A percentile compares a stretch with the other conserved stretches of the same genome.
phyloP scores from a whole-genome alignment of 1,140 invertebrate genomes.

The Oryctes rhinoceros region DNA sequence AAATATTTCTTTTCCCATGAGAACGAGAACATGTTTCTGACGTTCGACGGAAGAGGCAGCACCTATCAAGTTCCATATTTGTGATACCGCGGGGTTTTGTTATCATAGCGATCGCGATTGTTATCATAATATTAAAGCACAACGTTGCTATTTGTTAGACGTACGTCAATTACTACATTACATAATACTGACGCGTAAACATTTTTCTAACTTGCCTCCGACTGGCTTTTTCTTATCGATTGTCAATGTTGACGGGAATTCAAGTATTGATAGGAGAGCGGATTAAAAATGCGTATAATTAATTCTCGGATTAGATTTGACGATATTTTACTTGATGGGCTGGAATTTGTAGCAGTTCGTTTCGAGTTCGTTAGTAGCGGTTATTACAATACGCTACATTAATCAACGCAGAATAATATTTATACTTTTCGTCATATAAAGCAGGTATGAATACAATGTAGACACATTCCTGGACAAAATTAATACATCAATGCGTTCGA shows the following conservation, averaged over 20 bases:
- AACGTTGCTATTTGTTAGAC: conserved; percentile 40
- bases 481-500: too few relatives aligned
- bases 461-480: too few relatives aligned
- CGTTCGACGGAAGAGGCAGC: conserved; percentile 36
- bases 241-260: conserved; percentile 31
- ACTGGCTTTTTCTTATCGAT: conserved; percentile 27
- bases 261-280: background rate
- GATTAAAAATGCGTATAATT: conserved; percentile 30
- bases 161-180: conserved; percentile 38
- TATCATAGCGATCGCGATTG: conserved; percentile 43
- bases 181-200: conserved; percentile 31
- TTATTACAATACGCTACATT: too few relatives aligned
- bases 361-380: background rate
- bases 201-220: conserved; percentile 30
- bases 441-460: too few relatives aligned
- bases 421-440: too few relatives aligned
- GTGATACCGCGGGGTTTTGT: conserved; percentile 38
- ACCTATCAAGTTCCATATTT: conserved; percentile 40
- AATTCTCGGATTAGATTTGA: conserved; percentile 17
- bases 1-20: conserved; percentile 43
- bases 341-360: background rate
- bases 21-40: conserved; percentile 41
- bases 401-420: too few relatives aligned
- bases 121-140: conserved; percentile 42
- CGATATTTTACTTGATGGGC: conserved; percentile 19